Evolutionary conservation across 2,797 vertebrate genomes (phyloP), one percentile per base, ranked within the genome.

Genomic region (Sebastes aleutianus): DNA sequence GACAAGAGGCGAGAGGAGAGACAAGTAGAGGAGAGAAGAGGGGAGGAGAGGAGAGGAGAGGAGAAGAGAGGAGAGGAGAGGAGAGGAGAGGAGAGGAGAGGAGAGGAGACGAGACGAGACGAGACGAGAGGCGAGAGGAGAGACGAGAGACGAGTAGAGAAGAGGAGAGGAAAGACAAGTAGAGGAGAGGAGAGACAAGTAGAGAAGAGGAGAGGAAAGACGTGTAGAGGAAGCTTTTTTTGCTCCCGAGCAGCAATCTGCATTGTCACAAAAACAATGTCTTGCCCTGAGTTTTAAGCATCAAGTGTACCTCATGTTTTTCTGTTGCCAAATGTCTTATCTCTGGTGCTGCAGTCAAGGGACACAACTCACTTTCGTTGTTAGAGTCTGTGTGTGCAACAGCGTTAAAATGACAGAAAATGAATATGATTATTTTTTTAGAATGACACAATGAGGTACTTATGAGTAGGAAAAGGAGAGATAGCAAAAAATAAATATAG

Each of bases 171-270:
- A 34, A 20, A 66, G 3, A 13, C 26, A 34, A 78, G 26, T 50
- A 12, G 13, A 14, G 24, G 4, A 67, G 13, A 50, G 29, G 11
- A 36, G 1, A 56, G 8, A 59, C 64, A 13, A 79, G 32, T 6
- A 24, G 27, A 14, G 16, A n/a, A 4, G n/a, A 20, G 18, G 16
- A 18, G 43, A 56, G 26, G 24, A 47, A 36, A 36, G 16, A 18
- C 1, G 3, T 14, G 50, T 13, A 39, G 29, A 68, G 10, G 14
- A 70, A 3, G 18, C 50, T 80, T 39, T 73, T 85, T 85, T 81
- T 66, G 32, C 63, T 79, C 72, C 70, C 32, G 70, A 80, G 67
- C 71, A 85, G 76, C 80, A 77, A 81, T 87, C 65, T 83, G 39
- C 20, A 79, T 72, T 78, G 61, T 63, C 22, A 78, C 70, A 68